Evolutionary conservation across 2,888 invertebrate species (phyloP).

Genomic region (Eretmocerus hayati): DNA sequence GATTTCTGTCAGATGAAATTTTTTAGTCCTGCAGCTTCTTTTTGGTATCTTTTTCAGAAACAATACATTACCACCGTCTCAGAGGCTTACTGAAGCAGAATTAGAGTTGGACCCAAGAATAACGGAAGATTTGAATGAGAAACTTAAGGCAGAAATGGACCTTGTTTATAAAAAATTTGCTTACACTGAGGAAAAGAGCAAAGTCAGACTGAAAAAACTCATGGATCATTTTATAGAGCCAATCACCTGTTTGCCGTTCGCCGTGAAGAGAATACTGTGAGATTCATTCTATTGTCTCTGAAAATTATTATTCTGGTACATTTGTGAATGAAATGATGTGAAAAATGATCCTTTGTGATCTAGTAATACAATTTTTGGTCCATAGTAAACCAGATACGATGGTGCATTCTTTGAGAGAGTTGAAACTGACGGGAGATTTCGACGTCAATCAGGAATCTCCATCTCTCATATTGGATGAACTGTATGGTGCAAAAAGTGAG

Average conservation of each 20-base stretch:
- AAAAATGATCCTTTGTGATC: too few relatives aligned
- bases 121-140: constrained; percentile 54
- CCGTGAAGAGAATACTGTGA: constrained; percentile 37
- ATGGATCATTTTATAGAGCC: constrained; percentile 60
- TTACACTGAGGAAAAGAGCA: constrained; percentile 64
- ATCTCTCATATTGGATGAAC: constrained; percentile 48
- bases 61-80: constrained; percentile 53
- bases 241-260: constrained; percentile 46
- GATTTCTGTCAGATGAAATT: too few relatives aligned
- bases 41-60: constrained; percentile 46
- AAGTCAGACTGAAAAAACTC: constrained; percentile 57
- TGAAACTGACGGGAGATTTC: constrained; percentile 56
- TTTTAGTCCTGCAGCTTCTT: background rate
- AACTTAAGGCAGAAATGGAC: constrained; percentile 56
- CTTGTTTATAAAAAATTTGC: constrained; percentile 60
- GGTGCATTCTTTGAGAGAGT: constrained; percentile 59
- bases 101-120: constrained; percentile 65
- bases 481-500: background rate
- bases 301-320: too few relatives aligned
- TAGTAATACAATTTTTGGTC: too few relatives aligned
- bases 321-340: too few relatives aligned
- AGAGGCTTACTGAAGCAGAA: constrained; percentile 54
- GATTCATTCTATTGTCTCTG: too few relatives aligned
- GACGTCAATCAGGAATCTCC: constrained; percentile 49
- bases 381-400: constrained; percentile 31